Conservation (phyloP, 2,797 vertebrate genomes). For the Cuniculus paca region DNA sequence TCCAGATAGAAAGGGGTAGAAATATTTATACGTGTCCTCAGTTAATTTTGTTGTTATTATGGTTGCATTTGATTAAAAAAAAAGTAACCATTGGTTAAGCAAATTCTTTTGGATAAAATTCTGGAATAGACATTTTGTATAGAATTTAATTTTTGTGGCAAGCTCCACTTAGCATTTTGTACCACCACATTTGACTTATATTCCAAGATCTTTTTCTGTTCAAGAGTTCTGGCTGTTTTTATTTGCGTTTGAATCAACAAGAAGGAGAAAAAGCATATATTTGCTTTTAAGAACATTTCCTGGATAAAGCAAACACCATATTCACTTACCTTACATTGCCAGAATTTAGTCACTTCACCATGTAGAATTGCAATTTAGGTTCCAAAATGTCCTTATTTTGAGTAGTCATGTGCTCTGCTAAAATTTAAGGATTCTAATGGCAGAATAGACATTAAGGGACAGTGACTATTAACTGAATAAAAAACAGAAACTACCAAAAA, state of each 20-base stretch:
- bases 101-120: background rate
- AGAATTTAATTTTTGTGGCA: background rate
- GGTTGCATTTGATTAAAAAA: background rate
- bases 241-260: background rate
- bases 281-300: background rate
- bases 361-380: background rate
- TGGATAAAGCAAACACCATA: background rate
- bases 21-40: background rate
- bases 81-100: background rate
- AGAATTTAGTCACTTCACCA: background rate
- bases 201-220: background rate
- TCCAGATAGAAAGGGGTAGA: background rate
- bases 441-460: background rate
- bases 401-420: background rate
- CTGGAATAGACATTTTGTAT: background rate
- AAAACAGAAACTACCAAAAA: background rate
- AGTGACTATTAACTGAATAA: background rate
- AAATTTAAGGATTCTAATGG: background rate
- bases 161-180: background rate
- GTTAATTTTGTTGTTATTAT: background rate
- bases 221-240: background rate
- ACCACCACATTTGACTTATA: background rate
- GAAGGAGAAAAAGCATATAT: background rate
- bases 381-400: background rate
- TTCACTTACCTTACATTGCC: background rate